phyloP scores from a whole-genome alignment of 2,113 vertebrate species.

The Charina bottae region DNA sequence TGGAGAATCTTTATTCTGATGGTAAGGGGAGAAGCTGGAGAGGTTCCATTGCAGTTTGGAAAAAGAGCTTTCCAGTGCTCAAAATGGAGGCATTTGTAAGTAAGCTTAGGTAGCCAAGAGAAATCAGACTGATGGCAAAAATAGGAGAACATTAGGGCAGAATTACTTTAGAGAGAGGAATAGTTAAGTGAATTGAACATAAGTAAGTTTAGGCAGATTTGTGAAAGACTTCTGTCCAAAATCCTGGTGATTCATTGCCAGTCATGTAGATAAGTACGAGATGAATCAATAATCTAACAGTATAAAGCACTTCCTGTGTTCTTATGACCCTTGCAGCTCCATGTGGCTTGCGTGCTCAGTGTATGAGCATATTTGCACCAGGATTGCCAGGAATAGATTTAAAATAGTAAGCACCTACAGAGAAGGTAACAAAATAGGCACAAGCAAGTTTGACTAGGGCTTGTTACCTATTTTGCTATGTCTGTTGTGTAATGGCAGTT shows the following conservation, averaged over 20 bases:
- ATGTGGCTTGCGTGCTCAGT: not conserved
- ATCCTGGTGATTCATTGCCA: not conserved
- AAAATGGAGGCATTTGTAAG: not conserved
- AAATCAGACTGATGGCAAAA: not conserved
- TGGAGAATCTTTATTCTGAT: not conserved
- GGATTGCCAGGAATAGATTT: not conserved
- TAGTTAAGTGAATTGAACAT: not conserved
- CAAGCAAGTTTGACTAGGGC: not conserved
- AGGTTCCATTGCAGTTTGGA: not conserved
- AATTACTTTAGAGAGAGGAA: not conserved
- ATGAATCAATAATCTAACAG: not conserved
- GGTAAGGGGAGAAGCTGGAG: not conserved
- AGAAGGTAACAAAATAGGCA: not conserved
- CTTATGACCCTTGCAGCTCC: not conserved
- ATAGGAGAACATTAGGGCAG: not conserved
- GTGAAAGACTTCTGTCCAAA: not conserved
- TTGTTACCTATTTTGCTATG: not conserved
- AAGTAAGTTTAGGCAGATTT: not conserved
- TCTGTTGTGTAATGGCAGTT: not conserved
- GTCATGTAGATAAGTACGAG: not conserved
- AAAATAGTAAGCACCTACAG: not conserved
- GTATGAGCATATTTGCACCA: not conserved
- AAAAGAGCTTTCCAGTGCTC: not conserved
- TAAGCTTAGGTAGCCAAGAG: not conserved
- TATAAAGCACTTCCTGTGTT: not conserved